These are phyloP conservation scores for Pseudachorutes palmiensis DNA, from an alignment of 1,140 invertebrate species.

Conservation along the genomic window DNA sequence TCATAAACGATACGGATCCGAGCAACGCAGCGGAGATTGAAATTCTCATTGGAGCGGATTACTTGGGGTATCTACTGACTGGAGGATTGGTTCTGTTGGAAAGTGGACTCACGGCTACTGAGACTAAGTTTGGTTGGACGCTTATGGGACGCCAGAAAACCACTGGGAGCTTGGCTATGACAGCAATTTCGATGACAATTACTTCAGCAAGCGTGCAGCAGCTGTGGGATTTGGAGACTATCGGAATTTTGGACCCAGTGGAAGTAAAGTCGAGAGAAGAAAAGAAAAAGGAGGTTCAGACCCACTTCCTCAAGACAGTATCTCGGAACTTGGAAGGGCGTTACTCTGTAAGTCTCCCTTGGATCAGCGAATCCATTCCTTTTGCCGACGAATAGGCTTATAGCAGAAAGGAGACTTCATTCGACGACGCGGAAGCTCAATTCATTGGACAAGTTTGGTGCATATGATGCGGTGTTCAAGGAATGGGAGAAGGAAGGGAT, in stretches of 20 bases:
- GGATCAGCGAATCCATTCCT: constrained; percentile 14
- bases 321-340: constrained; percentile 8
- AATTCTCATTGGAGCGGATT: constrained; percentile 19
- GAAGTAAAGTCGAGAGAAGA: constrained; percentile 22
- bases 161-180: constrained; percentile 10
- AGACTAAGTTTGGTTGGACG: constrained; percentile 40
- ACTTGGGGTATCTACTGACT: constrained; percentile 19
- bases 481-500: constrained; percentile 40
- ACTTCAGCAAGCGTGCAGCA: constrained; percentile 16
- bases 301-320: constrained; percentile 28
- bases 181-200: constrained; percentile 28
- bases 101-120: constrained; percentile 35
- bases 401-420: constrained; percentile 25
- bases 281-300: constrained; percentile 13
- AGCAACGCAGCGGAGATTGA: neutral
- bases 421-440: constrained; percentile 35
- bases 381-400: constrained; percentile 13
- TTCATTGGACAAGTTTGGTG: constrained; percentile 31
- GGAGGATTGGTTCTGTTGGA: neutral
- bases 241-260: constrained; percentile 30
- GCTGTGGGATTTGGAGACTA: constrained; percentile 42
- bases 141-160: neutral
- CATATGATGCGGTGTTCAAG: constrained; percentile 40
- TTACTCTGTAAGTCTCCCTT: constrained; percentile 25
- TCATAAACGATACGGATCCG: constrained; percentile 5